Conservation (phyloP, 1,140 invertebrate genomes). For the Pseudoatta argentina region DNA sequence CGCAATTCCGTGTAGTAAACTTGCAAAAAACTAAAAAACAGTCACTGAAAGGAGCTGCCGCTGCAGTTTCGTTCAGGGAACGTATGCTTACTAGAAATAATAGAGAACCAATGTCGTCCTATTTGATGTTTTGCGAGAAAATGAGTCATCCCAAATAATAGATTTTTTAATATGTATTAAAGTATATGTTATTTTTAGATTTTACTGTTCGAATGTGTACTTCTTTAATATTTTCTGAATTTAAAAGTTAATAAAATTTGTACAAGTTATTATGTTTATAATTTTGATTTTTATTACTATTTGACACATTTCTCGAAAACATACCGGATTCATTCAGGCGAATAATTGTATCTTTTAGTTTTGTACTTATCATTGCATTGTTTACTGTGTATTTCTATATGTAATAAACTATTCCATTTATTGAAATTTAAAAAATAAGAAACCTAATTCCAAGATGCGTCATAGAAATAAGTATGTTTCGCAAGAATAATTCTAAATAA, state of each 20-base stretch:
- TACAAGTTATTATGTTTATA: background rate
- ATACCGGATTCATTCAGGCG: background rate
- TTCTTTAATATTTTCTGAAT: background rate
- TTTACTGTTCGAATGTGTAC: background rate
- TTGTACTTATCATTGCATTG: background rate
- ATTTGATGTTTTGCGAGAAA: conserved; percentile 75
- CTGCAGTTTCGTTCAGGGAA: conserved; percentile 65
- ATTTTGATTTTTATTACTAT: background rate
- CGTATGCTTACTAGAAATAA: conserved; percentile 74
- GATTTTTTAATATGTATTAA: conserved; percentile 12
- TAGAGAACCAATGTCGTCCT: conserved; percentile 70
- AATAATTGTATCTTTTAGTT: background rate
- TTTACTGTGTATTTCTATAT: conserved; percentile 13
- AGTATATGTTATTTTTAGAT: background rate
- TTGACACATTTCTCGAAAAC: background rate
- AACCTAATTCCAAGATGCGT: background rate
- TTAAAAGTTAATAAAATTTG: background rate
- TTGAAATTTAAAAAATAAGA: conserved; percentile 4
- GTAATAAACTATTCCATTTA: background rate
- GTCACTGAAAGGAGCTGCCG: conserved; percentile 8
- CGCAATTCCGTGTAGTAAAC: conserved; percentile 72
- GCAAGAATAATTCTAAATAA: background rate
- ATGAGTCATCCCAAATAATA: conserved; percentile 47
- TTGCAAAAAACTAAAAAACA: conserved; percentile 68
- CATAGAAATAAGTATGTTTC: background rate